phyloP scores from a whole-genome alignment of 2,113 vertebrate species.

The Polyodon spathula region DNA sequence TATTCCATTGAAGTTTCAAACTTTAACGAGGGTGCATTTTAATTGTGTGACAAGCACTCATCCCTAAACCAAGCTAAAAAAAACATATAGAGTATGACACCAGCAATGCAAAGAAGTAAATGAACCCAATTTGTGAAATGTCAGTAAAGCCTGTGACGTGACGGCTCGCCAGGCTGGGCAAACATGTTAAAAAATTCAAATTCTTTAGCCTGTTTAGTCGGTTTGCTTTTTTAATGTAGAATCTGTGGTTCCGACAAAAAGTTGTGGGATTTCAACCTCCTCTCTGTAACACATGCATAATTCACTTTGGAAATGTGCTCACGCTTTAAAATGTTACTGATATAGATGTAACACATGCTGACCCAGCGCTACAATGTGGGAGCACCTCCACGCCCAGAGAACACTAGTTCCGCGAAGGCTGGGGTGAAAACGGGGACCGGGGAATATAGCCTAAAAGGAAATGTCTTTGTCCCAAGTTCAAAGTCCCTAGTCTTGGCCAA shows the following conservation, averaged over 20 bases:
- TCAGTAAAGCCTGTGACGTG: constrained; percentile 71
- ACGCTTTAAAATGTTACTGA: constrained; percentile 83
- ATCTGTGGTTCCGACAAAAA: constrained; percentile 74
- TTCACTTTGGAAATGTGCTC: constrained; percentile 74
- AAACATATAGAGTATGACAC: constrained; percentile 50
- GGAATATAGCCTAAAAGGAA: constrained; percentile 91
- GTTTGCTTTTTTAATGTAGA: constrained; percentile 81
- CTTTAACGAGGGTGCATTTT: constrained; percentile 1
- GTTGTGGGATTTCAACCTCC: constrained; percentile 82
- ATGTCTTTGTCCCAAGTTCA: constrained; percentile 77
- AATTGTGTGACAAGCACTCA: constrained; percentile 50
- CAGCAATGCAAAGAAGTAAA: constrained; percentile 66
- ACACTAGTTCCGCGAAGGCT: too few species aligned
- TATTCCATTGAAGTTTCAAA: too few species aligned
- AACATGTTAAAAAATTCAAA: constrained; percentile 76
- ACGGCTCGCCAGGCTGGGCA: constrained; percentile 59
- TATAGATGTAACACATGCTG: constrained; percentile 95
- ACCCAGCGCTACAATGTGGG: too few species aligned
- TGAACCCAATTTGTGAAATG: constrained; percentile 90
- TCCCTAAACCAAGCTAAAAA: constrained; percentile 46
- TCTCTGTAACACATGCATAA: constrained; percentile 86
- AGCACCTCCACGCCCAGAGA: too few species aligned
- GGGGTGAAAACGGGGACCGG: constrained; percentile 42
- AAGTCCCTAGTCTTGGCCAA: constrained; percentile 65
- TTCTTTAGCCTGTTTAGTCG: constrained; percentile 79